Base-by-base conservation (phyloP, 2,888 invertebrate genomes). In the Leptarthrus brevirostris region DNA sequence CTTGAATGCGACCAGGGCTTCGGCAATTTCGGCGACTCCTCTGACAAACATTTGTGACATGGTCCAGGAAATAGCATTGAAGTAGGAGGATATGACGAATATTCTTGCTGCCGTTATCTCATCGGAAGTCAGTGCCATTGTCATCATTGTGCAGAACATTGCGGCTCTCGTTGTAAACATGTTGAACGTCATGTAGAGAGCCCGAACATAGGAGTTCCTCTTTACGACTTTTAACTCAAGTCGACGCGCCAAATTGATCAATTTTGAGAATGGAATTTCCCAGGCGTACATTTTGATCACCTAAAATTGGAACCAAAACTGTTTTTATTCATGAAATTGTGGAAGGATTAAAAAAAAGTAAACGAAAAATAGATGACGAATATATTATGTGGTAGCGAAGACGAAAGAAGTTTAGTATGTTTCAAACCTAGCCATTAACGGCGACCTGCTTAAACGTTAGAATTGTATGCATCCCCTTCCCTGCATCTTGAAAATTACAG, bases 281-380 rank as follows among this genome's bases (percentile, higher is more conserved):
- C 96, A 96, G 1, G 94, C 93, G 82, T 95, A 96, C 94, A 96
- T 95, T 87, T 96, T 96, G 78, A 96, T 93, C 1, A 95, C 93
- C 87, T 93, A 86, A 80, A 89, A 61, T 8, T 20, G 20, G 20
- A 53, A 6, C 10, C 5, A 53, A 53, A 20, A 16, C n/a, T n/a
- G n/a, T n/a, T n/a, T n/a, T n/a, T n/a, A n/a, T n/a, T n/a, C n/a
- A n/a, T n/a, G 24, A 10, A 76, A 78, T 10, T 81, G 79, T 49
- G 49, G 1, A 49, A 49, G 16, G 12, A 49, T n/a, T n/a, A 49
- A 14, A 14, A 1, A 49, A 49, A 8, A 14, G 16, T 14, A 49
- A 49, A n/a, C 16, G n/a, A 49, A 10, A 49, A 49, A 14, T 49
- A 49, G n/a, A n/a, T n/a, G n/a, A n/a, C n/a, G n/a, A n/a, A n/a